Base-by-base conservation (phyloP, 2,888 invertebrate genomes). In the Lasioglossum morio region DNA sequence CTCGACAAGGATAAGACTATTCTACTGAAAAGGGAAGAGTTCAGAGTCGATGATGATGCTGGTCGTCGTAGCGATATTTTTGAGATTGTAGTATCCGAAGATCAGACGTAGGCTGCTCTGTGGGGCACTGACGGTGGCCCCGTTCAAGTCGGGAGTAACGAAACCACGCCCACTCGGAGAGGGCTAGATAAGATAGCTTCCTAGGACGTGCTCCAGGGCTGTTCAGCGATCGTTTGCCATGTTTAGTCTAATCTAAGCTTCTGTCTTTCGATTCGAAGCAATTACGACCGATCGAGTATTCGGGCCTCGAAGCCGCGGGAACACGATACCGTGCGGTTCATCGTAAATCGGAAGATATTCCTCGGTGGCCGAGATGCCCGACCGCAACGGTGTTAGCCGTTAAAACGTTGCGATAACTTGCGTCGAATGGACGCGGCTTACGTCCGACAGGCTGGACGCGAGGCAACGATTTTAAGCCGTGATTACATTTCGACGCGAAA, bases 391-490 rank as follows among this genome's bases (percentile, higher is more conserved):
- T 10, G 19, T 63, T 63, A 63, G 8, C 34, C 34, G 66, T 66
- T 34, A 34, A 66, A 66, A 66, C 23, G 66, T 66, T 37, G 66
- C 66, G 66, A 34, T 66, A 66, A 34, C 66, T 66, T 23, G 34
- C 10, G 10, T 10, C 19, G 34, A 34, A 66, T 23, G 34, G 34
- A 66, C 34, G 34, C 34, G 66, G 66, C 23, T 66, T 34, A 72
- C 78, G 19, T 30, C 72, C 73, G 70, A 30, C 72, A 27, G 34
- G 4, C 66, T 34, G 23, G 43, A 43, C 8, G 60, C 77, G 46
- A 79, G 80, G 81, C 86, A 88, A 88, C 89, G 88, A 81, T 16
- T 70, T 57, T 43, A 30, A 23, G 66, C 72, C 66, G 66, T 60
- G 80, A 85, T 86, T 72, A 81, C 85, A 75, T 72, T 75, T 60